Percentiles rank a stretch among this genome's conserved stretches.
Conservation (phyloP, 2,113 vertebrate species). For the Myrmecophaga tridactyla region DNA sequence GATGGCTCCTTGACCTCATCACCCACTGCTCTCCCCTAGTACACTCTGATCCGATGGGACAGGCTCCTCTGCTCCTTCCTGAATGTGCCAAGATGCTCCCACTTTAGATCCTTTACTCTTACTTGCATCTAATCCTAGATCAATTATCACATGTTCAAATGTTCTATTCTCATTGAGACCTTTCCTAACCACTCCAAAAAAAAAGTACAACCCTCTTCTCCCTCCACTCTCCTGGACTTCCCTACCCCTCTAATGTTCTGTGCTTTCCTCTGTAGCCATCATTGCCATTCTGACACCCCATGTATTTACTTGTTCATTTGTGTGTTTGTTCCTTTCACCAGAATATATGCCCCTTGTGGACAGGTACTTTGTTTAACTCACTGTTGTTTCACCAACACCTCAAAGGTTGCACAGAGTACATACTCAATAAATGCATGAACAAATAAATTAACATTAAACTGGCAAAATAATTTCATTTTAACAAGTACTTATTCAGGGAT, state of each 20-base stretch:
- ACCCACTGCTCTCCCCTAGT: neutral
- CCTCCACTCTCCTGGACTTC: neutral
- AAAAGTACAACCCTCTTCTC: neutral
- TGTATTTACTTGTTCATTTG: neutral
- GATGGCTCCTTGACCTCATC: neutral
- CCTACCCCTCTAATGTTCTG: neutral
- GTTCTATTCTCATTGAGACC: neutral
- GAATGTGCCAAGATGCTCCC: neutral
- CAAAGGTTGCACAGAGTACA: neutral
- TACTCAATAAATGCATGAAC: neutral
- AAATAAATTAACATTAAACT: neutral
- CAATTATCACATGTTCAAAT: neutral
- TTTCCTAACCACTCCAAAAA: neutral
- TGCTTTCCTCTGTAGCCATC: neutral
- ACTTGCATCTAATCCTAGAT: neutral
- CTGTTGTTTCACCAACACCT: neutral
- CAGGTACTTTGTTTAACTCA: neutral
- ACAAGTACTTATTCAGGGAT: neutral
- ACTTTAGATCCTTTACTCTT: neutral
- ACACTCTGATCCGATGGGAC: neutral
- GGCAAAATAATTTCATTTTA: neutral
- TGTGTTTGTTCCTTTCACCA: neutral
- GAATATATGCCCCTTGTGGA: rapidly evolving
- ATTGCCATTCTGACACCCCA: neutral
- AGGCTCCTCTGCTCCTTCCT: neutral